Base-by-base conservation (phyloP, 2,113 vertebrate genomes). In the Corydoras maculifer region DNA sequence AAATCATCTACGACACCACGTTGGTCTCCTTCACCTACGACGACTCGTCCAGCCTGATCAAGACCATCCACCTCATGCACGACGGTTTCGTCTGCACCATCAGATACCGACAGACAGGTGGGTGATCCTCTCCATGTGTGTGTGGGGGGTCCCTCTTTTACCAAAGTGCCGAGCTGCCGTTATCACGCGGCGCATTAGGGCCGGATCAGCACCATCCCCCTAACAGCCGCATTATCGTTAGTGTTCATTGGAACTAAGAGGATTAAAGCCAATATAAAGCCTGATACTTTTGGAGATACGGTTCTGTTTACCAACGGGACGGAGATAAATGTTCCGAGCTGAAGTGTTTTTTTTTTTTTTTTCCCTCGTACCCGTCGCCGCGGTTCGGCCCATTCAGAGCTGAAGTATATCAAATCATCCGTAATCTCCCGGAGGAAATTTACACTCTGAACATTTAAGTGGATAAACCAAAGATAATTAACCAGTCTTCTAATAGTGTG, bases 41-140 rank as follows among this genome's bases (percentile, higher is more conserved):
- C 74, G 96, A 99, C 14, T 90, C 93, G 58, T 95, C 94, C 1
- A 94, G 95, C 25, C 93, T 94, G 66, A 93, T 99, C 80, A 99
- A 98, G 86, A 96, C 94, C 13, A 96, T 99, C 84, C 94, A 98
- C 81, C 88, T 99, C 75, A 95, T 94, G 87, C 92, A 96, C 0
- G 93, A 94, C 8, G 95, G 94, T 74, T 97, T 97, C 84, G 94
- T 95, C 83, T 97, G 95, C 82, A 95, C 94, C 74, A 97, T 98
- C 88, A 90, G 95, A 86, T 98, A 97, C 85, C 89, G 95, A 73
- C 95, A 98, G 83, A 96, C 94, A 86, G 94, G 95, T 97, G 50
- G 5, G 32, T 30, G 11, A 13, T 55, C 30, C 4, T 50, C 18
- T 55, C 13, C 35, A 25, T 25, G 18, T 25, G 18, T 25, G 18